Conservation (phyloP, 1,140 invertebrate genomes). For the Papilio machaon region DNA sequence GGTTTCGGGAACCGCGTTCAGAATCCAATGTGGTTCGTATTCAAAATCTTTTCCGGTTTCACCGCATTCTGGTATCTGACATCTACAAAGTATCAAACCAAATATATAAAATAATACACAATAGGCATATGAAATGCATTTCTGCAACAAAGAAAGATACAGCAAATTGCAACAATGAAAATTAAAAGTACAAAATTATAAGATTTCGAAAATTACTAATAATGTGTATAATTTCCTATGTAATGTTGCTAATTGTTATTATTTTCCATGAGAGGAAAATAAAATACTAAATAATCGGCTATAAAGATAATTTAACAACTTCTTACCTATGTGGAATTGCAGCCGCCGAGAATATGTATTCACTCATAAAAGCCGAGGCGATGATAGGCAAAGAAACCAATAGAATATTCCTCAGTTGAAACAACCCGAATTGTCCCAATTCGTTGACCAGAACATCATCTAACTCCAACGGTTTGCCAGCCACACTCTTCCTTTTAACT, state of each 20-base stretch:
- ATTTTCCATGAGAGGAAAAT: neutral
- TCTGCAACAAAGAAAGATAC: no score
- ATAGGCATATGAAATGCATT: no score
- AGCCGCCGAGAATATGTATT: conserved; percentile 56
- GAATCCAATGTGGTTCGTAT: conserved; percentile 81
- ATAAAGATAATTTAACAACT: neutral
- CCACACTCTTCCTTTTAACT: conserved; percentile 4
- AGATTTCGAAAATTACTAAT: no score
- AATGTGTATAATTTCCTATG: neutral
- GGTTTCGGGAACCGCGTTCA: conserved; percentile 76
- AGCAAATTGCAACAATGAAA: neutral
- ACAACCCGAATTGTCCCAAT: conserved; percentile 56
- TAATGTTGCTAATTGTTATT: neutral
- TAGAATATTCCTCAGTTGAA: conserved; percentile 46
- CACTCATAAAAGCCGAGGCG: conserved; percentile 48
- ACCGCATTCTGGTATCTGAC: conserved; percentile 85
- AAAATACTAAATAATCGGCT: neutral
- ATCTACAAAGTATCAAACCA: conserved; percentile 77
- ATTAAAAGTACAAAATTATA: neutral
- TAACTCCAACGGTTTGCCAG: conserved; percentile 49
- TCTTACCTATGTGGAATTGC: conserved; percentile 49
- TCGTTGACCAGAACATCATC: conserved; percentile 61
- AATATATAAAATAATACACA: neutral
- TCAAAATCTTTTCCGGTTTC: conserved; percentile 60
- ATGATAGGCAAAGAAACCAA: conserved; percentile 50